Evolutionary conservation across 1,140 invertebrate genomes (phyloP), one percentile per base, ranked within the genome.

Genomic region (Cydia amplana): DNA sequence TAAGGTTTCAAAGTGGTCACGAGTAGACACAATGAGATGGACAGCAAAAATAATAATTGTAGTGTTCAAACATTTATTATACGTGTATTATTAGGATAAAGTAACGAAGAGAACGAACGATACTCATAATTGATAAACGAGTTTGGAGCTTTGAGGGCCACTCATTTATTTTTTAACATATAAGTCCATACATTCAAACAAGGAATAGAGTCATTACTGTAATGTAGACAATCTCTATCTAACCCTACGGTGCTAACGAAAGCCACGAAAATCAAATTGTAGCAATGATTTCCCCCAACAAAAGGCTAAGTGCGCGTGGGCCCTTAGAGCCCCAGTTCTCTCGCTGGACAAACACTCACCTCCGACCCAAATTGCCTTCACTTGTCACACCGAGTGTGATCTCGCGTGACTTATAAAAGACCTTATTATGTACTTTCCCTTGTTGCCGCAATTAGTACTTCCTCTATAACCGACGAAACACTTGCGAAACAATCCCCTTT

Each of bases 311-410:
- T 80, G 76, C 63, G 77, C 74, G 55, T 74, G 23, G 28, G 74
- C 40, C 55, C 74, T 80, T 75, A 80, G 76, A 76, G 75, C 74
- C 43, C 18, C 43, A 32, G 60, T 46, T 28, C 78, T 76, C 77
- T 80, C 82, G 76, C 77, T 80, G 79, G 64, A 74, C 82, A 88
- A 87, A 87, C 86, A 88, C 85, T 87, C 78, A 72, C 75, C 75
- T 76, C 75, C 78, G 78, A 86, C 81, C 82, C 78, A 85, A 87
- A 86, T 88, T 88, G 79, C 83, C 82, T 75, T 84, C 81, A 83
- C 85, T 84, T 84, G 86, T 87, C 83, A 85, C 77, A 77, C 74
- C 60, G 74, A 83, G 79, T 81, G 78, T 80, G 75, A 79, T 78
- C 72, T 80, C 76, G 79, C 80, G 80, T 83, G 82, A 82, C 82